Percentiles rank a stretch among this genome's conserved stretches.
phyloP scores from a whole-genome alignment of 2,888 invertebrate species.

The Dasypolia templi region DNA sequence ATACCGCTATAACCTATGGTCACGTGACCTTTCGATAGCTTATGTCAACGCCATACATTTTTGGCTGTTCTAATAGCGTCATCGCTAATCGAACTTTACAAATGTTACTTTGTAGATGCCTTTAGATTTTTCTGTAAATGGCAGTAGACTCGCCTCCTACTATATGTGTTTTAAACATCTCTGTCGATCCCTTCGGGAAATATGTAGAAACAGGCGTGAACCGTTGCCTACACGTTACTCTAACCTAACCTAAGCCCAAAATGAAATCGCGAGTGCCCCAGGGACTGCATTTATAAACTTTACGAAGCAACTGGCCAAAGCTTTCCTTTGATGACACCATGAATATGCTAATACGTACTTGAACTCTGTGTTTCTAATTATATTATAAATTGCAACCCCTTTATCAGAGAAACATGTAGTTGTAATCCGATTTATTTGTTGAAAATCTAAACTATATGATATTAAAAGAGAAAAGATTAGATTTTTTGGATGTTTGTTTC shows the following conservation, averaged over 20 bases:
- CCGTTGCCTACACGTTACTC: not conserved
- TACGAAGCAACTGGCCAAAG: conserved; percentile 22
- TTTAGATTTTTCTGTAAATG: not conserved
- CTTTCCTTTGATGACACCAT: conserved; percentile 42
- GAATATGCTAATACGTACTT: conserved; percentile 51
- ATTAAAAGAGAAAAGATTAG: not conserved
- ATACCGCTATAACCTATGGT: too few relatives aligned
- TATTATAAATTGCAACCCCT: conserved; percentile 29
- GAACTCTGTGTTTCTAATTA: conserved; percentile 46
- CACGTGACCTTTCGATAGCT: too few relatives aligned
- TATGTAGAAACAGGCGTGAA: not conserved
- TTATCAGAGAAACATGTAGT: not conserved
- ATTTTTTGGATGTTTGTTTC: not conserved
- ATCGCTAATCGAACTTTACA: too few relatives aligned
- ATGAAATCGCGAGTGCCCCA: conserved; percentile 34
- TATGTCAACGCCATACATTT: too few relatives aligned
- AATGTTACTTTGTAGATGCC: too few relatives aligned
- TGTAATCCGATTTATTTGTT: not conserved
- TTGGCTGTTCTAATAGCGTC: too few relatives aligned
- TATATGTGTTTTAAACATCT: not conserved
- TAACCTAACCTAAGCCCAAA: not conserved
- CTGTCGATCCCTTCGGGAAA: not conserved
- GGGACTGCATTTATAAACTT: conserved; percentile 36
- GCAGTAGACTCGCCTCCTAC: not conserved
- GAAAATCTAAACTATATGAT: too few relatives aligned